Percentiles rank a stretch among this genome's conserved stretches.
Conservation (phyloP, 2,888 invertebrate species). For the Lucinisca nassula region DNA sequence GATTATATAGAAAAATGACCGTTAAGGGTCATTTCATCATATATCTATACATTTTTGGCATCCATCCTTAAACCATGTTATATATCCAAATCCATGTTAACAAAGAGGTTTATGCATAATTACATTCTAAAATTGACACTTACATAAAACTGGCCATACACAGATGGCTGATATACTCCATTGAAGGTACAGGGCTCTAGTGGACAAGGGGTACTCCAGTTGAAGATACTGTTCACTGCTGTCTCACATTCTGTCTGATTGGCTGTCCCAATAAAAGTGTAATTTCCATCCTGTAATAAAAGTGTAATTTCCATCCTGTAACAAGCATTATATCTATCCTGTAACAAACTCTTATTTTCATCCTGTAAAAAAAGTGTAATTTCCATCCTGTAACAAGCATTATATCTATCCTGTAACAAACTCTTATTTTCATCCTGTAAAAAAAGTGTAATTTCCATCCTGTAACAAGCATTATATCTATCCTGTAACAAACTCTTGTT, state of each 20-base stretch:
- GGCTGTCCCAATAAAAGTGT: conserved; percentile 82
- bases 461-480: too few species aligned
- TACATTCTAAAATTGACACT: conserved; percentile 70
- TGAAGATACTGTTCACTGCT: conserved; percentile 78
- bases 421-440: conserved; percentile 77
- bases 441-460: conserved; percentile 72
- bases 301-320: conserved; percentile 76
- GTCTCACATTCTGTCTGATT: conserved; percentile 78
- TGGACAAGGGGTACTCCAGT: conserved; percentile 76
- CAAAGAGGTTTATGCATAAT: too few species aligned
- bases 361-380: conserved; percentile 75
- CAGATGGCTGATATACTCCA: conserved; percentile 81
- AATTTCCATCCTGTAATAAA: conserved; percentile 75
- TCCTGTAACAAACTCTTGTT: conserved; percentile 83
- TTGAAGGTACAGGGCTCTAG: conserved; percentile 81
- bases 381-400: conserved; percentile 74
- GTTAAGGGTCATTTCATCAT: too few species aligned
- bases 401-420: too few species aligned
- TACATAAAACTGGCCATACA: conserved; percentile 85
- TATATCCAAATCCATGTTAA: too few species aligned
- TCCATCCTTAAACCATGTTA: too few species aligned
- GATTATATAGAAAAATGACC: too few species aligned
- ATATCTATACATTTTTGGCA: too few species aligned
- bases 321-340: too few species aligned
- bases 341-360: conserved; percentile 79